phyloP scores from a whole-genome alignment of 1,140 invertebrate species.

The Cepaea nemoralis region DNA sequence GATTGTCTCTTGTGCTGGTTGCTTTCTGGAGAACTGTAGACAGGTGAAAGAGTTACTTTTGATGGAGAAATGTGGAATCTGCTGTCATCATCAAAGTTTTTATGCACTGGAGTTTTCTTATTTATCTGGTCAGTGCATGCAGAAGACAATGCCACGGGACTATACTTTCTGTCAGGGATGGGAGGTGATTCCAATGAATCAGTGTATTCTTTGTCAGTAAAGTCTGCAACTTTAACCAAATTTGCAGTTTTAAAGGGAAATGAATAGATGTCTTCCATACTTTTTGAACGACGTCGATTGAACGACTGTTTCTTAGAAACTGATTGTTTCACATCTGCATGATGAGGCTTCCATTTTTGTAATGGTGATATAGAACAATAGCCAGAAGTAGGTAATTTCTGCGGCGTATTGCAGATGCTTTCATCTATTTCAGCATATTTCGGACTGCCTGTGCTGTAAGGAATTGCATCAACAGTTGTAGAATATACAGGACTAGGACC shows the following conservation, averaged over 20 bases:
- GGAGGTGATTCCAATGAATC: neutral
- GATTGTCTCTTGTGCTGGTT: conserved; percentile 15
- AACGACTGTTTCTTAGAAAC: conserved; percentile 17
- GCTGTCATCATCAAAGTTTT: neutral
- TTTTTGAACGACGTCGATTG: conserved; percentile 30
- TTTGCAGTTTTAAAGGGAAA: neutral
- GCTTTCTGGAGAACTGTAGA: neutral
- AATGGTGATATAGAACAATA: conserved; percentile 23
- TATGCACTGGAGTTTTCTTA: neutral
- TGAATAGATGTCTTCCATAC: conserved; percentile 39
- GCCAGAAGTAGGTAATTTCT: neutral
- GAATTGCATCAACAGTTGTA: conserved; percentile 18
- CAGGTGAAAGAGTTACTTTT: neutral
- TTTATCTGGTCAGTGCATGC: neutral
- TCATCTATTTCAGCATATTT: conserved; percentile 27
- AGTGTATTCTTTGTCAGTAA: neutral
- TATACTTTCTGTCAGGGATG: conserved; percentile 21
- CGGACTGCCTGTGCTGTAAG: conserved; percentile 30
- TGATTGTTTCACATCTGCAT: neutral
- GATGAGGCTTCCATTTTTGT: neutral
- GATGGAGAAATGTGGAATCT: neutral
- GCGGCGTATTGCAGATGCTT: neutral
- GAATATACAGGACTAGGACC: conserved; percentile 24
- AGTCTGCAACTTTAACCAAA: neutral
- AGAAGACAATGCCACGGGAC: neutral